Conservation (phyloP, 2,797 vertebrate species). For the Pagetopsis macropterus region DNA sequence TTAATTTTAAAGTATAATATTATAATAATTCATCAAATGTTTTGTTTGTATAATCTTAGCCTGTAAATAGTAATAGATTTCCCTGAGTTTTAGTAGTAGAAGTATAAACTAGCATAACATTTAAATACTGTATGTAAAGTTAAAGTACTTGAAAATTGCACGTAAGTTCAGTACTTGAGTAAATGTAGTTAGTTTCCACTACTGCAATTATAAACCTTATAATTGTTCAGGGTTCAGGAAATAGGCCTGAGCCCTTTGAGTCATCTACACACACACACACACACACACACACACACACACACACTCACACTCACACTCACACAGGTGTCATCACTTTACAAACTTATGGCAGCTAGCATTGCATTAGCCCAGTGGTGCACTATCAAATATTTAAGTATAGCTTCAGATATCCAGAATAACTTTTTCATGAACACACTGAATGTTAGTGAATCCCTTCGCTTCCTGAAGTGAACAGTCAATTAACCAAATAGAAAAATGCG, state of each 20-base stretch:
- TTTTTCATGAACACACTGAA: slow-evolving; percentile 6
- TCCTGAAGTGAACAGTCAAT: neutral
- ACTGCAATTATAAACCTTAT: too few relatives aligned
- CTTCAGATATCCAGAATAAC: neutral
- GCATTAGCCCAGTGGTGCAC: neutral
- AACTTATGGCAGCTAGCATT: neutral
- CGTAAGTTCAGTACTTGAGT: too few relatives aligned
- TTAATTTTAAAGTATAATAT: too few relatives aligned
- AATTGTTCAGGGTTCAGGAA: neutral
- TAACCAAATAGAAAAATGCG: neutral
- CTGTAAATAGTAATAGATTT: too few relatives aligned
- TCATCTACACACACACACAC: neutral
- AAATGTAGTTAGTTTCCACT: too few relatives aligned
- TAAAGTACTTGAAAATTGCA: too few relatives aligned
- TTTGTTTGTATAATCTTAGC: too few relatives aligned
- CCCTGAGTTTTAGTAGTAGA: too few relatives aligned
- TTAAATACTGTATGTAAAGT: too few relatives aligned
- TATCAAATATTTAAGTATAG: neutral
- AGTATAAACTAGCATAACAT: too few relatives aligned
- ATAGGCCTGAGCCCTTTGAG: neutral
- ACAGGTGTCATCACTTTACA: slow-evolving; percentile 17
- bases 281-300: neutral
- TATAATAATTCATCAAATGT: too few relatives aligned
- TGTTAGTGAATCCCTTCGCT: neutral
- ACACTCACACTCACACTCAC: neutral